These are phyloP conservation scores for Progne subis DNA, from an alignment of 2,113 vertebrate genomes.

Conservation along the genomic window DNA sequence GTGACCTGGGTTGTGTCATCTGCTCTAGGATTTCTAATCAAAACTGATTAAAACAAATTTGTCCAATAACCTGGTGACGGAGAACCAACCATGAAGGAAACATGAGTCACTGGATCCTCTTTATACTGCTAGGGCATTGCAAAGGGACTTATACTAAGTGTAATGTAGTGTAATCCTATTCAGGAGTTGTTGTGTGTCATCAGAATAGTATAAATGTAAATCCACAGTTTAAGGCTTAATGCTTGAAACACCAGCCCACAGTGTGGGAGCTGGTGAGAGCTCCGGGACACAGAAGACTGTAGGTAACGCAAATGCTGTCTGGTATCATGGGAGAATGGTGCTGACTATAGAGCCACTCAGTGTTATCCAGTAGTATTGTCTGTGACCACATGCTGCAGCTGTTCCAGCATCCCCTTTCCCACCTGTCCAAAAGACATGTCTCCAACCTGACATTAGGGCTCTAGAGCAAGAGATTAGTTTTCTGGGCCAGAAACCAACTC, in stretches of 20 bases:
- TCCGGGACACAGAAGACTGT: background rate
- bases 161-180: background rate
- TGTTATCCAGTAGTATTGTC: background rate
- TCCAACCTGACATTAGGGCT: background rate
- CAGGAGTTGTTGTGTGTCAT: background rate
- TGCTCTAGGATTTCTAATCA: background rate
- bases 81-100: background rate
- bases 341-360: background rate
- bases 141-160: background rate
- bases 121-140: background rate
- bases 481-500: background rate
- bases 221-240: background rate
- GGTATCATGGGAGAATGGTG: accelerated
- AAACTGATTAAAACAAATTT: background rate
- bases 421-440: background rate
- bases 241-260: background rate
- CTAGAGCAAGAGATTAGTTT: background rate
- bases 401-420: background rate
- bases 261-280: background rate
- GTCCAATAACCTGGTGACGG: background rate
- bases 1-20: background rate
- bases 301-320: background rate
- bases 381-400: background rate
- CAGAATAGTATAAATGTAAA: background rate
- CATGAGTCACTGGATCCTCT: background rate